Base-by-base conservation (phyloP, 2,113 vertebrate species). In the Sprattus sprattus region DNA sequence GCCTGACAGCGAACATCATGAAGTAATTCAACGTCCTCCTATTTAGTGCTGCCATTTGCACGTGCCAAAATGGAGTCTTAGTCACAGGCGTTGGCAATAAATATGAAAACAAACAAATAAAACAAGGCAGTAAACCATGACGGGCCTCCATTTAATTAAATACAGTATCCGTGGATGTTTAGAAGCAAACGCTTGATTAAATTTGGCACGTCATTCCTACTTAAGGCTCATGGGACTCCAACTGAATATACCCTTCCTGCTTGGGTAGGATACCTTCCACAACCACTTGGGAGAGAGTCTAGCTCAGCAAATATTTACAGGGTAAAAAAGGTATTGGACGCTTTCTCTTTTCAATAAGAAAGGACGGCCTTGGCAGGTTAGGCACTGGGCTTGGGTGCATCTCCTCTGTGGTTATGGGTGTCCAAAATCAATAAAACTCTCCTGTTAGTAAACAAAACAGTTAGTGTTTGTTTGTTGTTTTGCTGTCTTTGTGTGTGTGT, bases 131-230 rank as follows among this genome's bases (percentile, higher is more conserved):
- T 54, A 16, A 82, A 46, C 39, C 75, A 83, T 46, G 71, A 20
- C 81, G 81, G 85, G 85, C 84, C 85, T 84, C 45, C 71, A 71
- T 85, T 83, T 87, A 67, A 86, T 80, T 20, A 86, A 85, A 85
- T 49, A 46, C 54, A 87, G 84, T 81, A 52, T 81, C 49, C 86
- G 85, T 46, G 64, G 84, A 78, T 50, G 45, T 15, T 88, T 54
- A 44, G 82, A 75, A 88, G 82, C 80, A 84, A 50, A 83, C 85
- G 82, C 60, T 81, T 84, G 80, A 89, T 88, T 88, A 85, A 49
- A 91, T 94, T 95, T 94, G 93, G 94, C 94, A 94, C 92, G 91
- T 93, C 91, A 89, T 92, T 88, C 90, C 86, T 85, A 81, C 89
- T 93, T 92, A 92, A 92, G 91, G 94, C 92, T 86, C 45, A 85